Percentiles rank a stretch among this genome's conserved stretches.
Evolutionary conservation across 2,113 vertebrate species (phyloP).

Genomic region (Phalacrocorax pelagicus): DNA sequence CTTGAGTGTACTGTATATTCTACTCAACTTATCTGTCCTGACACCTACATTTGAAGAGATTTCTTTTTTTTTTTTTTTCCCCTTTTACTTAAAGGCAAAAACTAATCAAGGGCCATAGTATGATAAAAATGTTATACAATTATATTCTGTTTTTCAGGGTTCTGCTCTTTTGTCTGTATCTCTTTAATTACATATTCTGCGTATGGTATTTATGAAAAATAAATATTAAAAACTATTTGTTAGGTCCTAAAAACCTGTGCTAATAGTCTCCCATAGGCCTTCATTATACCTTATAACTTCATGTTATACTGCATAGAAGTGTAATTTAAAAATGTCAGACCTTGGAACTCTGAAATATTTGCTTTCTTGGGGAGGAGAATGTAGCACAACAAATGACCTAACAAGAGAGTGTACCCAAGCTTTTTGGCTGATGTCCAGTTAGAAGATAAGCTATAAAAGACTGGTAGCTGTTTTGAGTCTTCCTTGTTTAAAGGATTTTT

Average conservation of each 20-base stretch:
- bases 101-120: background rate
- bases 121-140: background rate
- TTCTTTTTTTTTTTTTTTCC: background rate
- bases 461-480: background rate
- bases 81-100: background rate
- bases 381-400: background rate
- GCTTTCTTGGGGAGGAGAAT: background rate
- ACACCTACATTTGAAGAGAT: background rate
- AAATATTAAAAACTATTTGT: constrained; percentile 14
- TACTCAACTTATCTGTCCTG: background rate
- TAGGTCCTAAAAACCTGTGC: background rate
- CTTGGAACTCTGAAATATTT: background rate
- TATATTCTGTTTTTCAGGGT: background rate
- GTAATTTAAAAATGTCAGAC: constrained; percentile 38
- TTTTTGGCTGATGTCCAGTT: background rate
- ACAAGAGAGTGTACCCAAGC: background rate
- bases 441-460: background rate
- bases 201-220: constrained; percentile 11
- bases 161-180: background rate
- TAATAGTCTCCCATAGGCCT: constrained; percentile 50
- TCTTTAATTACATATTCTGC: constrained; percentile 1
- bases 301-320: background rate
- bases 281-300: constrained; percentile 38
- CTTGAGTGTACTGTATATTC: background rate
- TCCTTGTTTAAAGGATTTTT: background rate